Evolutionary conservation across 2,113 vertebrate species (phyloP), one percentile per base, ranked within the genome.

Genomic region (Oncorhynchus clarkii): DNA sequence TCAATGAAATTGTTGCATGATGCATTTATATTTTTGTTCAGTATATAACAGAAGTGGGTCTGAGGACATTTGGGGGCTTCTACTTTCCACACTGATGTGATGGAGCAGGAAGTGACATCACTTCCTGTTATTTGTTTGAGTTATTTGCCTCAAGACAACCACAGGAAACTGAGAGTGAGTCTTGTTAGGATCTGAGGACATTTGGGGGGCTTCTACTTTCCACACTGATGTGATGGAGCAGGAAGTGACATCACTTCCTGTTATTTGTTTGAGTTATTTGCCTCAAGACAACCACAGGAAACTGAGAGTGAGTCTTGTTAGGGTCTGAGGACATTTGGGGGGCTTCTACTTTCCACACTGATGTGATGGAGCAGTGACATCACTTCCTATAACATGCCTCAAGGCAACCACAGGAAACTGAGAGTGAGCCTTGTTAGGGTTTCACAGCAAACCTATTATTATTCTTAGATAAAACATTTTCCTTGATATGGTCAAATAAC

Each of bases 161-260:
- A 75, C 79, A 87, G 72, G 51, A 82, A 76, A 74, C 73, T 73
- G 72, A 88, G 66, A 27, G 12, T 26, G 64, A 4, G 24, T 27
- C 27, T 66, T 24, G 11, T 27, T 27, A 27, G 12, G 31, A 73
- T 78, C 76, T 82, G 75, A 83, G 86, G 85, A 89, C 90, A 87
- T 77, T 88, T 74, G 80, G 73, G 85, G 87, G 88, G 83, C 86
- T 92, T 93, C 78, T 85, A 88, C 84, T 90, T 91, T 92, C 91
- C 76, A 85, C 82, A 84, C 80, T 73, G 71, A 74, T 67, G 79
- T 76, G 82, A 87, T 89, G 84, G 77, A 68, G 85, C 74, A 87
- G 92, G 91, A 93, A 88, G 81, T 94, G 89, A 94, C 84, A 82
- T 87, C 78, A 92, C 86, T 88, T 92, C 89, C 91, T 92, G 80